phyloP scores from a whole-genome alignment of 2,797 vertebrate species.

The Parauchenoglanis ngamensis region DNA sequence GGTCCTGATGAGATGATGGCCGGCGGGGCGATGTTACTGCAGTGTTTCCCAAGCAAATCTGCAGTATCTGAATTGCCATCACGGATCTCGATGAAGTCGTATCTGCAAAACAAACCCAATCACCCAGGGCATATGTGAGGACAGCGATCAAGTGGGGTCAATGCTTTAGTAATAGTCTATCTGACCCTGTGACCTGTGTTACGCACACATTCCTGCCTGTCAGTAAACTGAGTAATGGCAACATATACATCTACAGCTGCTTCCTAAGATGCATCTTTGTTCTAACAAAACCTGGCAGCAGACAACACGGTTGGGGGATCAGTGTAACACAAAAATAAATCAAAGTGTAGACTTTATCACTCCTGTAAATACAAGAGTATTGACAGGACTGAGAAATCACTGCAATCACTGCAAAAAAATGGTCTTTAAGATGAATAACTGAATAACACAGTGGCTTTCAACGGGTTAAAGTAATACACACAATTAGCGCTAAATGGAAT shows the following conservation, averaged over 20 bases:
- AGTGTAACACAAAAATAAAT: conserved; percentile 2
- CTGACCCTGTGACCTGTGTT: conserved; percentile 16
- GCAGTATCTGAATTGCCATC: conserved; percentile 87
- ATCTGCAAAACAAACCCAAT: conserved; percentile 73
- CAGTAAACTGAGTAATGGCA: neutral
- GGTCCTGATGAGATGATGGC: conserved; percentile 93
- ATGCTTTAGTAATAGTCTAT: conserved; percentile 1
- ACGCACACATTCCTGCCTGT: conserved; percentile 17
- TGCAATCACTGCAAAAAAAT: neutral
- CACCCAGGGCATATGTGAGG: conserved; percentile 15
- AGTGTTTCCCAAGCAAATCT: conserved; percentile 93
- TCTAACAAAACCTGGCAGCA: conserved; percentile 23
- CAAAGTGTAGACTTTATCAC: conserved; percentile 8
- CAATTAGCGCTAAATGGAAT: conserved; percentile 37
- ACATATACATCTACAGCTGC: conserved; percentile 15
- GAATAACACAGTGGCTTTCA: conserved; percentile 21
- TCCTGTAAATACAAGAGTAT: neutral
- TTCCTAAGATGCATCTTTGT: conserved; percentile 9
- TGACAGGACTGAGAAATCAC: neutral
- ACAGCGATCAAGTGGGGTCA: neutral
- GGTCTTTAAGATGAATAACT: neutral
- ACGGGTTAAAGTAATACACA: conserved; percentile 7
- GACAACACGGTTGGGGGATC: neutral
- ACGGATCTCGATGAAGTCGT: conserved; percentile 95
- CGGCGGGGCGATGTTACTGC: conserved; percentile 95